A percentile compares a stretch with the other conserved stretches of the same genome.
Evolutionary conservation across 1,140 invertebrate species (phyloP).

Genomic region (Physella acuta): DNA sequence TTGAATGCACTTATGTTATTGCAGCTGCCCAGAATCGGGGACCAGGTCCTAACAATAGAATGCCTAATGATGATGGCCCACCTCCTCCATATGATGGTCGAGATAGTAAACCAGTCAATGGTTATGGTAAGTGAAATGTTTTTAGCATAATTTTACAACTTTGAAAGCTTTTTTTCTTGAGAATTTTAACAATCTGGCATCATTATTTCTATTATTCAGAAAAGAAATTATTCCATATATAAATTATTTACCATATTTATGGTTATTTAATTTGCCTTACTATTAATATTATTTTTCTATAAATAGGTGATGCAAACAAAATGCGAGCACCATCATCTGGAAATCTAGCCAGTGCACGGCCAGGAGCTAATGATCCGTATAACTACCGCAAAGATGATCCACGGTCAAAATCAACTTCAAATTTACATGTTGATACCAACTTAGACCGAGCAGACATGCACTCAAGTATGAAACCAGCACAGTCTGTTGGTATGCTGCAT

Average conservation of each 20-base stretch:
- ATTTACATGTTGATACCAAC: slow-evolving; percentile 47
- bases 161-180: too few relatives aligned
- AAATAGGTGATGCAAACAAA: slow-evolving; percentile 40
- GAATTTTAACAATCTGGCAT: too few relatives aligned
- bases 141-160: too few relatives aligned
- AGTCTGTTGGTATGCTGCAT: slow-evolving; percentile 47
- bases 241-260: too few relatives aligned
- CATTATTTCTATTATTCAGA: too few relatives aligned
- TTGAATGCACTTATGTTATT: neutral
- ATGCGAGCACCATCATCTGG: slow-evolving; percentile 34
- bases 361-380: slow-evolving; percentile 9
- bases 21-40: slow-evolving; percentile 3
- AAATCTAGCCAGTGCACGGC: slow-evolving; percentile 19
- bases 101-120: slow-evolving; percentile 12
- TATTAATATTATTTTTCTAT: neutral
- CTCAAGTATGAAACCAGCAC: slow-evolving; percentile 39
- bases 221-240: too few relatives aligned
- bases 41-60: neutral
- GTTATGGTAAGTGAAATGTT: slow-evolving; percentile 11
- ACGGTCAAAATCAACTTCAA: slow-evolving; percentile 51
- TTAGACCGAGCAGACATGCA: slow-evolving; percentile 34
- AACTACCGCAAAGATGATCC: slow-evolving; percentile 38
- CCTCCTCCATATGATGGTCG: slow-evolving; percentile 22
- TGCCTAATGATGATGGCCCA: slow-evolving; percentile 11
- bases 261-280: too few relatives aligned